Conservation (phyloP, 2,113 vertebrate species). For the Siniperca chuatsi region DNA sequence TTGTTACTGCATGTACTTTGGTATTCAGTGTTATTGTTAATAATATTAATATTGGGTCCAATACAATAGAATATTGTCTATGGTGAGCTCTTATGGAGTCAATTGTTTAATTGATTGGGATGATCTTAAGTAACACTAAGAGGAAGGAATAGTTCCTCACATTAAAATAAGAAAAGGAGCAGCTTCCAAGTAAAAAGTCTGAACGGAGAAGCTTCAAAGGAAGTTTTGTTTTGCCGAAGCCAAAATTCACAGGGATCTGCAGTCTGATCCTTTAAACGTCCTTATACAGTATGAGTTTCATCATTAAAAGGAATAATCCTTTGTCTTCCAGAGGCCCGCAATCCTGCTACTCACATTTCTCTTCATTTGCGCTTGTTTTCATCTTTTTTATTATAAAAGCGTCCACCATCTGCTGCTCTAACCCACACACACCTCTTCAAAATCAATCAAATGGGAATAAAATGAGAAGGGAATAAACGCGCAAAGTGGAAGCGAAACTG, state of each 20-base stretch:
- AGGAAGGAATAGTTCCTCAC: no score
- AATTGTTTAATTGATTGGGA: neutral
- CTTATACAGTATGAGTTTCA: neutral
- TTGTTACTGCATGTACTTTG: neutral
- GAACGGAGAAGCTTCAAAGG: neutral
- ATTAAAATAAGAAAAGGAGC: neutral
- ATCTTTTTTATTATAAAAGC: constrained; percentile 4
- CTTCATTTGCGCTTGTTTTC: constrained; percentile 36
- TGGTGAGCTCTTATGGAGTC: neutral
- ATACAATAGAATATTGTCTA: neutral
- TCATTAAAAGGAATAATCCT: constrained; percentile 9
- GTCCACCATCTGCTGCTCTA: constrained; percentile 4
- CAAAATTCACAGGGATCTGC: neutral
- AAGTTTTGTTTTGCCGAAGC: neutral
- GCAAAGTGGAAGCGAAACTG: constrained; percentile 25
- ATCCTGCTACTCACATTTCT: neutral
- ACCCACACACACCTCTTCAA: neutral
- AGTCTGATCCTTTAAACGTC: constrained; percentile 11
- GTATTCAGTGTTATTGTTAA: neutral
- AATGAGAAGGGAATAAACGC: neutral
- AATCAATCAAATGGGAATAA: neutral
- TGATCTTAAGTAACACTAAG: neutral
- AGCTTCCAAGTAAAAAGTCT: neutral
- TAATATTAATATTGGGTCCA: neutral
- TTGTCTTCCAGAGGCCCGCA: constrained; percentile 10